Evolutionary conservation across 2,797 vertebrate species (phyloP), one percentile per base, ranked within the genome.

Genomic region (Avahi laniger): DNA sequence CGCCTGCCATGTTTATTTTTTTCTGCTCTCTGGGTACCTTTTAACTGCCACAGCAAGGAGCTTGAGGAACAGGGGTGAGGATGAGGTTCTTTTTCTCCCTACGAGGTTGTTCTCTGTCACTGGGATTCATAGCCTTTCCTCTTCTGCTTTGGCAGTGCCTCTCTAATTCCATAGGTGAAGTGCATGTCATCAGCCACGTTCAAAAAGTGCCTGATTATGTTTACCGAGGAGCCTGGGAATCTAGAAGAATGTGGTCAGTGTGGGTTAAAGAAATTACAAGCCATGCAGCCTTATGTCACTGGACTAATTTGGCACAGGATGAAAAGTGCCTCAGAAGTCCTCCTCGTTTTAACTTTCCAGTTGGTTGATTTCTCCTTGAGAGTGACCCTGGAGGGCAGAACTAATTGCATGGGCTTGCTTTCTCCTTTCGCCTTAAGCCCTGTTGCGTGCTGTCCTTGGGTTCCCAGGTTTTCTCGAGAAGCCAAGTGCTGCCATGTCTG

Each of bases 321-420:
- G 91, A 88, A 84, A 72, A 67, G 63, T 38, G 61, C 50, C 69
- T 91, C 52, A 52, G 9, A 87, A 75, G 54, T 52, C 14, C 38
- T 67, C 8, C 81, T 67, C 54, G 50, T 94, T 54, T 93, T 78
- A 79, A 57, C 69, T 93, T 91, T 83, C n/a, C 28, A n/a, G 11
- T 89, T 76, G 83, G 75, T 65, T 86, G 50, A 38, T 82, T 93
- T 85, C 78, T 91, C 80, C 65, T 50, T 89, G 73, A 93, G 65
- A 63, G 50, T 46, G 92, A 54, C 73, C 20, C 43, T 70, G 57
- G 14, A 57, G 78, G 59, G 43, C 93, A 76, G 46, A 33, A 7
- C 67, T 35, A 1, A 48, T 26, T 54, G 22, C n/a, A 38, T 35
- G 38, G 33, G 50, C 24, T 59, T 10, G 15, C 4, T 43, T 89